These are phyloP conservation scores for Athene cunicularia DNA, from an alignment of 2,113 vertebrate genomes.

Conservation along the genomic window DNA sequence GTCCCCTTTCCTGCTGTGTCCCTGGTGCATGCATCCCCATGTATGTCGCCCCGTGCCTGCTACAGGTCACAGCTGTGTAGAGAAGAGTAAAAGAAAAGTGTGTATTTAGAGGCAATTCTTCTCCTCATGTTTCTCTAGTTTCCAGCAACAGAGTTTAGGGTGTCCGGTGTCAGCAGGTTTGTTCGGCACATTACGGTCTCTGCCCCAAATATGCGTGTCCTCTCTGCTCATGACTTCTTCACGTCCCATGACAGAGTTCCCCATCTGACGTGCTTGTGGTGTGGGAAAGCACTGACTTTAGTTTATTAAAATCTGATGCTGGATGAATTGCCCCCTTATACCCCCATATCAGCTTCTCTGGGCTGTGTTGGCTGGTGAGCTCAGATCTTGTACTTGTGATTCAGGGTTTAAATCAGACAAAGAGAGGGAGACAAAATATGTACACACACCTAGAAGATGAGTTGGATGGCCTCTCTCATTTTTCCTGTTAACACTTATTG, in stretches of 20 bases:
- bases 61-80: rapidly evolving
- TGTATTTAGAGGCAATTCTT: neutral
- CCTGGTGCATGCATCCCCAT: rapidly evolving
- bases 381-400: neutral
- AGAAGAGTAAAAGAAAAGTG: neutral
- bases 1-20: neutral
- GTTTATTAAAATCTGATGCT: neutral
- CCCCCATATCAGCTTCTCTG: rapidly evolving
- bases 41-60: rapidly evolving
- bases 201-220: rapidly evolving
- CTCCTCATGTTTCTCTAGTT: neutral
- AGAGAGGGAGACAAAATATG: neutral
- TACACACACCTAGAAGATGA: neutral
- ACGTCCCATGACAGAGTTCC: neutral
- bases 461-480: neutral
- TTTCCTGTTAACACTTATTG: neutral
- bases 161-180: neutral
- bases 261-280: neutral
- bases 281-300: neutral
- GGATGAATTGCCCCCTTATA: rapidly evolving
- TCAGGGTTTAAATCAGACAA: neutral
- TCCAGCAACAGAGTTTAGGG: neutral
- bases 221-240: no score
- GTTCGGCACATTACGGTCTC: neutral
- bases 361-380: neutral